Percentiles rank a stretch among this genome's conserved stretches.
Evolutionary conservation across 2,113 vertebrate species (phyloP).

Genomic region (Festucalex cinctus): DNA sequence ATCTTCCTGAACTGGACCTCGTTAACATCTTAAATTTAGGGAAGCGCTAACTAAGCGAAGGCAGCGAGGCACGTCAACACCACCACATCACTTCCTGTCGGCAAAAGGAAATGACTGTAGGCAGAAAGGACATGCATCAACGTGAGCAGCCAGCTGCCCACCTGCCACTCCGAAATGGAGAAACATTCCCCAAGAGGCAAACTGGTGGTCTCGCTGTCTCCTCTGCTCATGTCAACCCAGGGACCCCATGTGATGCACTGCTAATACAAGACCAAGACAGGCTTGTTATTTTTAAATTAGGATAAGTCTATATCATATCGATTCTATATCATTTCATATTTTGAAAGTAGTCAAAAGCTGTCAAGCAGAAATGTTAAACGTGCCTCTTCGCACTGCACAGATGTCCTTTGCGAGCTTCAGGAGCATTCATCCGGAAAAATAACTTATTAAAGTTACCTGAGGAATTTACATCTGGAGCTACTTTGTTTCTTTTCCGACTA

Average conservation of each 20-base stretch:
- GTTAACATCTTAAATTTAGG: neutral
- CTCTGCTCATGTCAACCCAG: conserved; percentile 43
- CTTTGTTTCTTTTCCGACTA: conserved; percentile 16
- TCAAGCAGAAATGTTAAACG: neutral
- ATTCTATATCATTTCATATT: too few species aligned
- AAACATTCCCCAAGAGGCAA: conserved; percentile 47
- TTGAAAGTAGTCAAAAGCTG: conserved; percentile 3
- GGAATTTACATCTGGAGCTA: conserved; percentile 30
- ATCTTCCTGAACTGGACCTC: neutral
- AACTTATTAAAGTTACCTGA: conserved; percentile 37
- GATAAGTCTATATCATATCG: too few species aligned
- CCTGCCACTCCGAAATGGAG: conserved; percentile 17
- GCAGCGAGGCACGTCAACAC: conserved; percentile 19
- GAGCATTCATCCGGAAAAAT: conserved; percentile 46
- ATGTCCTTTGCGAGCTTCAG: conserved; percentile 19
- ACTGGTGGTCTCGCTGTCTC: conserved; percentile 51
- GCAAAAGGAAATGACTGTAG: conserved; percentile 35
- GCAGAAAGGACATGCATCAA: conserved; percentile 32
- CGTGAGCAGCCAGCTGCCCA: conserved; percentile 31
- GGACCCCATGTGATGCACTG: conserved; percentile 3
- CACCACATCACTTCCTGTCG: conserved; percentile 42
- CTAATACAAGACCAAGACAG: neutral
- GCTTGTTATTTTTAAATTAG: neutral
- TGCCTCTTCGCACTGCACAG: conserved; percentile 22
- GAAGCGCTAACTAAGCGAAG: neutral